phyloP scores from a whole-genome alignment of 2,888 invertebrate genomes.

The Lithophane socia region DNA sequence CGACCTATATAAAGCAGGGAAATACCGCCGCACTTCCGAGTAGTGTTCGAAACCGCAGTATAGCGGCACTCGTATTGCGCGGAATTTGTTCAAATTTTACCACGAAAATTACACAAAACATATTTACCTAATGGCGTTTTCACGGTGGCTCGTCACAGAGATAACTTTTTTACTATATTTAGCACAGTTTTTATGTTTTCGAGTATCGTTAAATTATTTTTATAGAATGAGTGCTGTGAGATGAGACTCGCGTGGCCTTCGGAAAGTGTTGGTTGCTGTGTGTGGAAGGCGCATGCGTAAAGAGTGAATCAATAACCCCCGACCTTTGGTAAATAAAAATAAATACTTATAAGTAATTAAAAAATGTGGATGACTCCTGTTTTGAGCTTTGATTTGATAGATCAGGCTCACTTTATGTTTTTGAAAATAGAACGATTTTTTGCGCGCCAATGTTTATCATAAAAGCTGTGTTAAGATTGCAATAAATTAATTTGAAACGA shows the following conservation, averaged over 20 bases:
- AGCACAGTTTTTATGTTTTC: background rate
- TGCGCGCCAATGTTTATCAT: background rate
- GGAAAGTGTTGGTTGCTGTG: background rate
- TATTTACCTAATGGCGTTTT: conserved; percentile 27
- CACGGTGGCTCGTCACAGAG: background rate
- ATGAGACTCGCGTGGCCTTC: conserved; percentile 17
- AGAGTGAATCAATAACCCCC: conserved; percentile 23
- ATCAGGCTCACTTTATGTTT: background rate
- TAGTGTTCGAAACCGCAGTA: conserved; percentile 30
- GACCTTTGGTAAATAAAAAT: conserved; percentile 3
- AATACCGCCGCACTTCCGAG: background rate
- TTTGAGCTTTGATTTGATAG: background rate
- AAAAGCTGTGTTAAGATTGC: too few species aligned
- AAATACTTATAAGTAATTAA: background rate
- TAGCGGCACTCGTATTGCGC: background rate
- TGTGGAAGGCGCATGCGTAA: conserved; percentile 36
- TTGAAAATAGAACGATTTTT: background rate
- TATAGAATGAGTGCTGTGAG: conserved; percentile 16
- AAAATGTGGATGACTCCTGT: background rate
- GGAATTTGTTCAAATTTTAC: background rate
- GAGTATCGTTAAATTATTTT: background rate
- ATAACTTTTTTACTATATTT: background rate
- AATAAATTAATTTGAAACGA: background rate
- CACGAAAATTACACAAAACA: conserved; percentile 13
- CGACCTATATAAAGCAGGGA: conserved; percentile 19